These are phyloP conservation scores for Meiosimyza decipiens DNA, from an alignment of 2,888 invertebrate species.

Conservation along the genomic window DNA sequence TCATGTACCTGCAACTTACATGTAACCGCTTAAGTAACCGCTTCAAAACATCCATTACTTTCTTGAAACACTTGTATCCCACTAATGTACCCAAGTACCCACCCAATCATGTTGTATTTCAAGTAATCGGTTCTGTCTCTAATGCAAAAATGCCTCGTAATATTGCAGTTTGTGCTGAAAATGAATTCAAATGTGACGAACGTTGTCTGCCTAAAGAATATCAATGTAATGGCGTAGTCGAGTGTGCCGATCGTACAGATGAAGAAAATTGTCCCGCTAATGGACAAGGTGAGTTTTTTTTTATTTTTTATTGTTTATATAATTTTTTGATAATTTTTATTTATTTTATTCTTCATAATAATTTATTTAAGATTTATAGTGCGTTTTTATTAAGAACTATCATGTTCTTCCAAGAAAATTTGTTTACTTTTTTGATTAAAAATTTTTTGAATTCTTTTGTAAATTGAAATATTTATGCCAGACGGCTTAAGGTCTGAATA, in stretches of 20 bases:
- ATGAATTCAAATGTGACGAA: constrained; percentile 74
- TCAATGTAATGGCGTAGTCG: constrained; percentile 71
- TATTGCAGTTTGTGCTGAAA: constrained; percentile 56
- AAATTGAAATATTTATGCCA: no score
- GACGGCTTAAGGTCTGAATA: no score
- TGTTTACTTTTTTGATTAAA: no score
- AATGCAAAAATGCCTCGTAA: constrained; percentile 20
- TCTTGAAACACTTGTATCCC: no score
- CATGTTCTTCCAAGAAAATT: no score
- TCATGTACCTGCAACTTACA: no score
- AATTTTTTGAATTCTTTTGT: no score
- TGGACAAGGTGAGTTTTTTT: constrained; percentile 45
- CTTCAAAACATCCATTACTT: no score
- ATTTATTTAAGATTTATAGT: constrained; percentile 26
- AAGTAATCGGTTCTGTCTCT: constrained; percentile 7
- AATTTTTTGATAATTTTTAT: constrained; percentile 15
- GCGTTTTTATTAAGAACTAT: background rate
- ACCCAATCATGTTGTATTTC: background rate
- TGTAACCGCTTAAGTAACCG: no score
- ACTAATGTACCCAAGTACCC: no score
- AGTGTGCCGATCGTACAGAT: constrained; percentile 77
- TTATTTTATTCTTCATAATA: constrained; percentile 12
- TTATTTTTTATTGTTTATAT: constrained; percentile 28
- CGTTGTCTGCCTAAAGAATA: constrained; percentile 70
- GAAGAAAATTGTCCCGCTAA: constrained; percentile 71